phyloP scores from a whole-genome alignment of 2,888 invertebrate genomes.

The Heteromurus nitidus region DNA sequence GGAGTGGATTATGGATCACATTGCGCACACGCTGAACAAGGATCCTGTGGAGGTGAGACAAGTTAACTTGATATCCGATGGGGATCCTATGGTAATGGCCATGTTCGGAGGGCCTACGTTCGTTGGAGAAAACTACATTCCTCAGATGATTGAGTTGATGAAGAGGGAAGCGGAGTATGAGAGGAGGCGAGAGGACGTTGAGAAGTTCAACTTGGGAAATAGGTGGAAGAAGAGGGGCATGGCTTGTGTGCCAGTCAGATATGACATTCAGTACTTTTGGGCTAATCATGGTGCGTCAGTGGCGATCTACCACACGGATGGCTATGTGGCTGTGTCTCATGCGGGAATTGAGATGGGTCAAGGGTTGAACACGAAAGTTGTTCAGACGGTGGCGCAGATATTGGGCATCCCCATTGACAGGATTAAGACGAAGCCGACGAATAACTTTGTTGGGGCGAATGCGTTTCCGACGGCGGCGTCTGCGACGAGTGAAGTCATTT shows the following conservation, averaged over 20 bases:
- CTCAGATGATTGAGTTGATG: slow-evolving; percentile 74
- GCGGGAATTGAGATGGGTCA: slow-evolving; percentile 77
- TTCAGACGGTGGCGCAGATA: slow-evolving; percentile 75
- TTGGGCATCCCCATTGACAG: slow-evolving; percentile 75
- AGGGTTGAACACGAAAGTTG: too few relatives aligned
- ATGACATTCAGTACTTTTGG: slow-evolving; percentile 77
- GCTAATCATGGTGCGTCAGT: slow-evolving; percentile 23
- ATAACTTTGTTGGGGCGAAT: slow-evolving; percentile 74
- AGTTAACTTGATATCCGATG: slow-evolving; percentile 77
- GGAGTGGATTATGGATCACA: slow-evolving; percentile 77
- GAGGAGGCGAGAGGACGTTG: slow-evolving; percentile 72
- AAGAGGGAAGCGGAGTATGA: slow-evolving; percentile 73
- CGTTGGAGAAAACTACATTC: slow-evolving; percentile 61
- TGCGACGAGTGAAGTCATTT: slow-evolving; percentile 75
- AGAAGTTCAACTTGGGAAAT: slow-evolving; percentile 74
- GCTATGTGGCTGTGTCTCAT: slow-evolving; percentile 53
- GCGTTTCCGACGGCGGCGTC: slow-evolving; percentile 74
- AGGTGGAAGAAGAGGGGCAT: slow-evolving; percentile 86
- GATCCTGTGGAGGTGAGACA: slow-evolving; percentile 78
- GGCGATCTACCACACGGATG: slow-evolving; percentile 59
- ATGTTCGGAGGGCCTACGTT: slow-evolving; percentile 43
- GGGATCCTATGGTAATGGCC: slow-evolving; percentile 75
- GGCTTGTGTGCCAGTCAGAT: slow-evolving; percentile 80
- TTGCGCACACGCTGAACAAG: slow-evolving; percentile 75
- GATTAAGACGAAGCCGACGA: slow-evolving; percentile 75